Percentiles rank a stretch among this genome's conserved stretches.
Evolutionary conservation across 1,140 invertebrate genomes (phyloP).

Genomic region (Piezodorus guildinii): DNA sequence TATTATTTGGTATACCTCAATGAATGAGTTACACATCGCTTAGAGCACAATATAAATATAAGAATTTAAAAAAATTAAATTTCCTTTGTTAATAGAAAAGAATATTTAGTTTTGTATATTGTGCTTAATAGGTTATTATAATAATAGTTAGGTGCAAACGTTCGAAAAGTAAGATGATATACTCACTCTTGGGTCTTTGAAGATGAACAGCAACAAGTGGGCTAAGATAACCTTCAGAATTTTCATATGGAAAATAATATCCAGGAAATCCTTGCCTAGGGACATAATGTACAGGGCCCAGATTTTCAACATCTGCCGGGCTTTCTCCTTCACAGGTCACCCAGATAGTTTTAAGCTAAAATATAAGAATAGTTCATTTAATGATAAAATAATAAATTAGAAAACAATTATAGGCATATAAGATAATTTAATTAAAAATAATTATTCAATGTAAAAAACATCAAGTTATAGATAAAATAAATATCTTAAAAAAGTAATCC

Average conservation of each 20-base stretch:
- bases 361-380: background rate
- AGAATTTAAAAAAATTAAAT: too few species aligned
- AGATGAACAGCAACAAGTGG: slow-evolving; percentile 48
- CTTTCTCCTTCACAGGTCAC: slow-evolving; percentile 44
- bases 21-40: too few species aligned
- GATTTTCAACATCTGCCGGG: slow-evolving; percentile 43
- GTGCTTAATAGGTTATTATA: too few species aligned
- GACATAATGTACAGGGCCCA: slow-evolving; percentile 39
- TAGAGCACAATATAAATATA: too few species aligned
- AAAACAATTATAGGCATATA: background rate
- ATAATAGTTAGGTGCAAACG: too few species aligned
- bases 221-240: slow-evolving; percentile 41
- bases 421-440: background rate
- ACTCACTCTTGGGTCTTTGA: slow-evolving; percentile 32
- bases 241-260: slow-evolving; percentile 35
- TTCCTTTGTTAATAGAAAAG: too few species aligned
- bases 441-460: background rate
- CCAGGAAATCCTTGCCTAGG: slow-evolving; percentile 36
- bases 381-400: background rate
- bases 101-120: too few species aligned
- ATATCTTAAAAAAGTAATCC: background rate
- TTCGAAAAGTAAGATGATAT: too few species aligned
- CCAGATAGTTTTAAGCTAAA: slow-evolving; percentile 38
- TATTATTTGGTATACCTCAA: too few species aligned
- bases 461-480: background rate